These are phyloP conservation scores for Coreoperca whiteheadi DNA, from an alignment of 2,113 vertebrate species.

Conservation along the genomic window DNA sequence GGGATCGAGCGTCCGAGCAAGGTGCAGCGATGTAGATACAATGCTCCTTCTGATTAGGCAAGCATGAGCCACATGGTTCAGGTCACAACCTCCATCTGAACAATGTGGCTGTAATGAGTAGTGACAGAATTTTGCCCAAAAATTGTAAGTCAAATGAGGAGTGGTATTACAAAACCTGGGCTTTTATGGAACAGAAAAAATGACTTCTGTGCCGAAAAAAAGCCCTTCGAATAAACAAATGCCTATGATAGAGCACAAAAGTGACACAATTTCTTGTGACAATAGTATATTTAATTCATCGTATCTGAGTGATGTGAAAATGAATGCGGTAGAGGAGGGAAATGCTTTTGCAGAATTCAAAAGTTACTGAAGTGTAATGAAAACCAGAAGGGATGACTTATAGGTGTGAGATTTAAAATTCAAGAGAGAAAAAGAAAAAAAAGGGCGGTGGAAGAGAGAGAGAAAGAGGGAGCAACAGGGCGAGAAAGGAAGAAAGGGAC, in stretches of 20 bases:
- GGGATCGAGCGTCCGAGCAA: slow-evolving; percentile 28
- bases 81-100: slow-evolving; percentile 46
- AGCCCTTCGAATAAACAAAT: slow-evolving; percentile 17
- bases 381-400: slow-evolving; percentile 24
- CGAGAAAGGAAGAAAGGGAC: slow-evolving; percentile 31
- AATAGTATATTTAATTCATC: slow-evolving; percentile 21
- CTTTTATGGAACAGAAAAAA: slow-evolving; percentile 31
- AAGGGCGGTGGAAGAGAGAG: too few species aligned
- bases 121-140: slow-evolving; percentile 43
- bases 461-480: slow-evolving; percentile 18
- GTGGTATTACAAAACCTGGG: slow-evolving; percentile 14
- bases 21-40: slow-evolving; percentile 63
- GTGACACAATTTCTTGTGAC: slow-evolving; percentile 12
- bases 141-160: slow-evolving; percentile 17
- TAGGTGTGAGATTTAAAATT: slow-evolving; percentile 44
- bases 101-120: slow-evolving; percentile 49
- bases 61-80: slow-evolving; percentile 46
- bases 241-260: background rate
- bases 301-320: slow-evolving; percentile 19
- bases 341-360: slow-evolving; percentile 37
- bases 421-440: background rate
- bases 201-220: background rate
- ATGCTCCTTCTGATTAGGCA: slow-evolving; percentile 61
- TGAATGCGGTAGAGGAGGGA: background rate
- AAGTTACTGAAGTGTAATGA: slow-evolving; percentile 32